Conservation (phyloP, 1,140 invertebrate species). For the Pararge aegeria region DNA sequence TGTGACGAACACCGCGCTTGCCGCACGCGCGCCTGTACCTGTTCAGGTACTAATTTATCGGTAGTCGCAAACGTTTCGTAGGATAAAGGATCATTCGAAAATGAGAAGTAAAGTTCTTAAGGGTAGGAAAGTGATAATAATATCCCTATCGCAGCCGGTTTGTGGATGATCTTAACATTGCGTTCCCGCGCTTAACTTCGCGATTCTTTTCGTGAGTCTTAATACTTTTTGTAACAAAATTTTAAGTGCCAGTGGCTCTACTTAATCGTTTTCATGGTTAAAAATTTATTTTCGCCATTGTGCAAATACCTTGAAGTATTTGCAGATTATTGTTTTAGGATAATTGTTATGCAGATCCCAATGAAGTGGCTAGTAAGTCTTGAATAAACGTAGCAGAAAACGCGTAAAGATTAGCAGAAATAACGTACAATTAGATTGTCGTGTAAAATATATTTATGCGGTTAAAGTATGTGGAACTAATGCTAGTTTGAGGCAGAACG, state of each 20-base stretch:
- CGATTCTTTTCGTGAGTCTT: conserved; percentile 38
- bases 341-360: conserved; percentile 69
- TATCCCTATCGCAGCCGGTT: conserved; percentile 27
- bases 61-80: conserved; percentile 24
- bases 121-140: conserved; percentile 33
- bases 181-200: conserved; percentile 37
- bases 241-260: conserved; percentile 46
- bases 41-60: conserved; percentile 42
- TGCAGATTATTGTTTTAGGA: conserved; percentile 56
- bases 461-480: conserved; percentile 20
- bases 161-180: conserved; percentile 59
- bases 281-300: conserved; percentile 52
- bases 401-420: conserved; percentile 60
- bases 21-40: conserved; percentile 54
- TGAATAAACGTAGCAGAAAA: conserved; percentile 36
- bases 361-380: conserved; percentile 42
- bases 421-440: conserved; percentile 49
- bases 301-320: conserved; percentile 45
- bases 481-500: conserved; percentile 10
- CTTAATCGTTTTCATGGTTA: conserved; percentile 41
- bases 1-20: conserved; percentile 55
- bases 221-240: conserved; percentile 29
- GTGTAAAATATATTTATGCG: conserved; percentile 24
- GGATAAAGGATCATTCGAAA: conserved; percentile 19
- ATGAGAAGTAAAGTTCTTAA: conserved; percentile 29